Conservation (phyloP, 2,888 invertebrate genomes). For the Lepidocyrtoides sp. region DNA sequence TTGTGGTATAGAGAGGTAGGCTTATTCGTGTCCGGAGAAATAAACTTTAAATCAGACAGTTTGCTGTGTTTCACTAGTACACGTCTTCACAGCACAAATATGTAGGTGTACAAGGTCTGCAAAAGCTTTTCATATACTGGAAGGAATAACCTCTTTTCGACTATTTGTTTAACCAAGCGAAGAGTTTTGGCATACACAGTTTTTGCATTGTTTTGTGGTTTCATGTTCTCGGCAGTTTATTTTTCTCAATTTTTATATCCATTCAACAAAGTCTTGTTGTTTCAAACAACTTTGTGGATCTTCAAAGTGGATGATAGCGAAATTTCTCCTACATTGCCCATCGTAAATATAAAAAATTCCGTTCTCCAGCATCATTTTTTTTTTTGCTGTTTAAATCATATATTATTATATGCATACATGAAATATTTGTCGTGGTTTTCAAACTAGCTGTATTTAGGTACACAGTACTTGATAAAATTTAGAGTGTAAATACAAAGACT, state of each 20-base stretch:
- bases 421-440: not conserved
- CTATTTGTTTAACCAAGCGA: not conserved
- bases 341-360: not conserved
- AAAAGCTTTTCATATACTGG: too few relatives aligned
- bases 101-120: not conserved
- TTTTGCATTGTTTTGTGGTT: slow-evolving; percentile 10
- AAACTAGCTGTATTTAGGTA: too few relatives aligned
- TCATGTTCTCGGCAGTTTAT: slow-evolving; percentile 26
- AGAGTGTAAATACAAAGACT: not conserved
- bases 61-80: not conserved
- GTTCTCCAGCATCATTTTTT: not conserved
- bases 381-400: not conserved
- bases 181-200: slow-evolving; percentile 9
- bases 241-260: slow-evolving; percentile 21
- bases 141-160: too few relatives aligned
- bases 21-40: too few relatives aligned
- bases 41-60: too few relatives aligned
- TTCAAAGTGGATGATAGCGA: not conserved
- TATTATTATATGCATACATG: not conserved
- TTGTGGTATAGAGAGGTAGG: too few relatives aligned
- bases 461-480: too few relatives aligned
- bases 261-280: not conserved
- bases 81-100: not conserved
- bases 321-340: not conserved
- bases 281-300: not conserved